A percentile compares a stretch with the other conserved stretches of the same genome.
These are phyloP conservation scores for Toxotes lorentzi DNA, from an alignment of 2,797 vertebrate genomes.

Conservation along the genomic window DNA sequence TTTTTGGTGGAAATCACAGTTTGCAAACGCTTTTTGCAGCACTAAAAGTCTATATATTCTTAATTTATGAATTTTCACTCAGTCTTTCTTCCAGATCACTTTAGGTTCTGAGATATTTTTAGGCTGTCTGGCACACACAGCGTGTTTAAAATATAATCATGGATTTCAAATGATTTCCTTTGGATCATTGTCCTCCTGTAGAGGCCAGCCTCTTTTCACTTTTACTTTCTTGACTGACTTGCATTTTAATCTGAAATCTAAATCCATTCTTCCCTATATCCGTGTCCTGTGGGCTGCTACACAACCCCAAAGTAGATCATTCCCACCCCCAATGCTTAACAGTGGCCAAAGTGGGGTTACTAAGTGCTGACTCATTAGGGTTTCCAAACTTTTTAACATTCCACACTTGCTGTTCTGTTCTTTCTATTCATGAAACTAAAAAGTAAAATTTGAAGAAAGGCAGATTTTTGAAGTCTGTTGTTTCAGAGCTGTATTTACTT, in stretches of 20 bases:
- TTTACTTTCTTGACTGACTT: neutral
- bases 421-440: neutral
- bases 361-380: neutral
- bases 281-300: neutral
- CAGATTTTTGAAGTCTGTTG: neutral
- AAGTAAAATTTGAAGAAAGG: neutral
- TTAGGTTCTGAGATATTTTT: neutral
- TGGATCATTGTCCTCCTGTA: neutral
- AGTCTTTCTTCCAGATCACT: neutral
- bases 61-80: neutral
- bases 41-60: neutral
- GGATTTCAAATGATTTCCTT: neutral
- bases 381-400: neutral
- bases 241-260: too few relatives aligned
- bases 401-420: neutral
- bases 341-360: neutral
- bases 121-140: neutral
- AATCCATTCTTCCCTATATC: neutral
- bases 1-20: neutral
- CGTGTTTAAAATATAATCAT: neutral
- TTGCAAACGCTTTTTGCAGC: neutral
- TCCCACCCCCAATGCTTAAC: neutral
- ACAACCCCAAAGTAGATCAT: neutral
- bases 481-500: neutral
- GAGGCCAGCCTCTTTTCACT: neutral